Base-by-base conservation (phyloP, 2,888 invertebrate species). In the Drosophila cyrtoloma region DNA sequence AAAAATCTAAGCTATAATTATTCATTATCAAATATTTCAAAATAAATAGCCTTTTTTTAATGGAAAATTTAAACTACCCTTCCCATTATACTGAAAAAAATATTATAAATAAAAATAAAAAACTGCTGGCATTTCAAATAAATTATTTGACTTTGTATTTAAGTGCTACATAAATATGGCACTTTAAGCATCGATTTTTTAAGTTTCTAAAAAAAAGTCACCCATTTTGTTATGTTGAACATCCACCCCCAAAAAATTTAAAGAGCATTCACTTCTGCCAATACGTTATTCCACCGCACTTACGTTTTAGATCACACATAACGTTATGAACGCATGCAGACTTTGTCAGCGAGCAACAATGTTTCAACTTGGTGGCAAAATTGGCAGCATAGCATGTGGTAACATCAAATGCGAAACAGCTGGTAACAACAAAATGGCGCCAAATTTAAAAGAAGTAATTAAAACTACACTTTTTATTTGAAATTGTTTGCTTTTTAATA, bases 401-500 rank as follows among this genome's bases (percentile, higher is more conserved):
- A 53, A 9, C 66, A n/a, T 10, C n/a, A 14, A 42, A 28, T 1
- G 19, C 5, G 0, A 14, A 9, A 12, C 5, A 7, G 37, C 32
- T 57, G 57, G 57, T 28, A 71, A 7, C 10, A 7, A 2, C 1
- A 3, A 14, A 9, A 4, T 26, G 10, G 39, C 61, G 55, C n/a
- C 0, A 14, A 56, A 39, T 52, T 71, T 28, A 14, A 60, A 72
- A 52, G 22, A 16, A 6, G 3, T 26, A 22, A 22, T 35, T n/a
- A 3, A 19, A 30, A n/a, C 30, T 19, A 19, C 2, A 30, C 1
- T 22, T n/a, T 22, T 37, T 2, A 19, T 10, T 75, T 52, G 30
- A 32, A 26, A 66, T 57, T 9, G 10, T 32, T 22, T 37, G n/a
- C 26, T 16, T 9, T 28, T 81, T 75, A 89, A 62, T 91, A 92